phyloP scores from a whole-genome alignment of 2,797 vertebrate genomes.

The Pachyuromys duprasi region DNA sequence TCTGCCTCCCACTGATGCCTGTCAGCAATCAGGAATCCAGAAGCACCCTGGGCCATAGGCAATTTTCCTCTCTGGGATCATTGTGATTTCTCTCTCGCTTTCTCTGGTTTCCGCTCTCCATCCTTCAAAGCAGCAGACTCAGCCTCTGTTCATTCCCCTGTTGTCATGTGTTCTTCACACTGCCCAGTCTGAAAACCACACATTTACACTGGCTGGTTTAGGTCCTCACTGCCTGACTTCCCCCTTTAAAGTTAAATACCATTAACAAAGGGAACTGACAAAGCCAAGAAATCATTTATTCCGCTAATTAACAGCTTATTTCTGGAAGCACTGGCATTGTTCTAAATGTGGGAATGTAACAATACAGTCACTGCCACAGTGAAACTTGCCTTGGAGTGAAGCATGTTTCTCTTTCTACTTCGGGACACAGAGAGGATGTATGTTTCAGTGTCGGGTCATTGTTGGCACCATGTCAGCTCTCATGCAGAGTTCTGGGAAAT shows the following conservation, averaged over 20 bases:
- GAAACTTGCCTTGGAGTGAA: neutral
- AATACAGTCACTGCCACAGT: neutral
- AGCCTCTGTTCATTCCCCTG: neutral
- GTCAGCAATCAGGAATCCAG: constrained; percentile 1
- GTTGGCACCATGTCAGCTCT: neutral
- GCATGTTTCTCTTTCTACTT: neutral
- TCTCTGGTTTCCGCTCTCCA: neutral
- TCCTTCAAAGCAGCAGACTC: neutral
- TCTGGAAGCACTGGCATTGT: neutral
- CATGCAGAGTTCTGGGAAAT: neutral
- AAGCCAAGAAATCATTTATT: constrained; percentile 34
- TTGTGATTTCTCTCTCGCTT: neutral
- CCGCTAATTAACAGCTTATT: neutral
- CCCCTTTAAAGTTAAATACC: constrained; percentile 38
- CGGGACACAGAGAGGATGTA: neutral
- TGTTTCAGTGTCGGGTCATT: neutral
- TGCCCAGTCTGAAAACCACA: neutral
- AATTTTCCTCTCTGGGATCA: neutral
- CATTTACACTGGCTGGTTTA: neutral
- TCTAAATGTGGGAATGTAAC: neutral
- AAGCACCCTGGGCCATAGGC: neutral
- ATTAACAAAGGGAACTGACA: neutral
- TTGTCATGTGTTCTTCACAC: neutral
- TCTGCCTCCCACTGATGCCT: neutral
- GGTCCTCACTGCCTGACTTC: neutral